These are phyloP conservation scores for Microdon myrmicae DNA, from an alignment of 2,888 invertebrate genomes.

Conservation along the genomic window DNA sequence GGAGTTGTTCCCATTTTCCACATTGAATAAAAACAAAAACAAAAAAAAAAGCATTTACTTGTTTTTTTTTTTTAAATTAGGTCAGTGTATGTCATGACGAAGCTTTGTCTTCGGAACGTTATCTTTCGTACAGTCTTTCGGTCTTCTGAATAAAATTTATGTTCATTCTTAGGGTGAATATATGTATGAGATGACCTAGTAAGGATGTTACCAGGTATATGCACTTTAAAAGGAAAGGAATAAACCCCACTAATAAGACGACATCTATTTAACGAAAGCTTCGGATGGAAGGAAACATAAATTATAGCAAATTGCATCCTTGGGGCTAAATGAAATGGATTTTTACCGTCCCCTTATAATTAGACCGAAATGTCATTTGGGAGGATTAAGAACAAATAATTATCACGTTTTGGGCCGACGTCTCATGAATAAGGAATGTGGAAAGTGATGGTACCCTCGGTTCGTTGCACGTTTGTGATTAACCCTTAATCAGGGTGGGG, in stretches of 20 bases:
- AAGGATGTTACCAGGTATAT: slow-evolving; percentile 15
- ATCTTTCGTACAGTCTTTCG: slow-evolving; percentile 15
- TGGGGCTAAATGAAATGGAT: slow-evolving; percentile 26
- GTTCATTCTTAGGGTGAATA: slow-evolving; percentile 8
- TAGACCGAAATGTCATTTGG: slow-evolving; percentile 23
- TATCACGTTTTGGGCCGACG: slow-evolving; percentile 12
- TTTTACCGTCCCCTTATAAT: slow-evolving; percentile 29
- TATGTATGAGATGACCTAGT: slow-evolving; percentile 23
- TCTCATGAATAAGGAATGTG: too few relatives aligned
- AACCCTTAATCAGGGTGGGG: slow-evolving; percentile 50
- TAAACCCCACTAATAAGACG: slow-evolving; percentile 27
- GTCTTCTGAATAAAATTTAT: slow-evolving; percentile 20
- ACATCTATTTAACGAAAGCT: slow-evolving; percentile 24
- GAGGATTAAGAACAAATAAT: slow-evolving; percentile 39
- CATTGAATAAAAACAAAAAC: slow-evolving; percentile 22
- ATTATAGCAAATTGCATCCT: slow-evolving; percentile 46
- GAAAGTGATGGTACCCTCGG: slow-evolving; percentile 1
- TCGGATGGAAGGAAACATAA: slow-evolving; percentile 22
- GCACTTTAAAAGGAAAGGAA: slow-evolving; percentile 22
- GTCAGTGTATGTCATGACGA: slow-evolving; percentile 7
- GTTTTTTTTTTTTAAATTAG: slow-evolving; percentile 9
- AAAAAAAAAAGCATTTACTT: slow-evolving; percentile 14
- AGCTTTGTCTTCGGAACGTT: slow-evolving; percentile 1
- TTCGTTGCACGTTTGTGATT: slow-evolving; percentile 35
- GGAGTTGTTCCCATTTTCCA: slow-evolving; percentile 8